Base-by-base conservation (phyloP, 2,888 invertebrate genomes). In the Catotricha subobsoleta region DNA sequence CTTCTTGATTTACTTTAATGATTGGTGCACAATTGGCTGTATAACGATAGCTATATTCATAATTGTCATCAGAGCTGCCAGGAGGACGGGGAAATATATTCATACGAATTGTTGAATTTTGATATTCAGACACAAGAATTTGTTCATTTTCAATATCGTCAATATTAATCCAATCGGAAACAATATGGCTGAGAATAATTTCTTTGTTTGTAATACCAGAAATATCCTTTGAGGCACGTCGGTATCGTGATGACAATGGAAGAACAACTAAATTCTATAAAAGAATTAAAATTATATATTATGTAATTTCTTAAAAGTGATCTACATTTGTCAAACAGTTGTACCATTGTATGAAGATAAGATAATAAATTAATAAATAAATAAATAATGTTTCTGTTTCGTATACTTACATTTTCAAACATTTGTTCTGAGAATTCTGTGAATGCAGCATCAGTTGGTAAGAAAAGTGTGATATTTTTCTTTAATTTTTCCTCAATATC, bases 11-110 rank as follows among this genome's bases (percentile, higher is more conserved):
- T 21, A 67, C 59, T 44, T 69, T 69, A 27, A 62, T 64, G 25
- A 81, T 59, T 38, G 68, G 67, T 16, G 71, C 71, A 56, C 81
- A 81, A 55, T 81, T 80, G 9, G 74, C 77, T 6, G 79, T 77
- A 46, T 54, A 62, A 9, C 58, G 54, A 40, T 52, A 57, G 3
- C 55, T 56, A 7, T 53, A 51, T 10, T 52, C 50, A 3, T 57
- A 57, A 36, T 56, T 43, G 40, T 56, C 54, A 43, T 56, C 58
- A 13, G 13, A 2, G 10, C 2, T 8, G 27, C 28, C 21, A 39
- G 48, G 47, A 31, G 46, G 48, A 20, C 41, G 43, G 19, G 48
- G 50, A 44, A 48, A 51, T 10, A 51, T 40, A 42, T 63, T 63
- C 35, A 63, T 59, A 44, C 63, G 59, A 39, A 63, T 60, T 43